Base-by-base conservation (phyloP, 2,797 vertebrate genomes). In the Amphiprion clarkii region DNA sequence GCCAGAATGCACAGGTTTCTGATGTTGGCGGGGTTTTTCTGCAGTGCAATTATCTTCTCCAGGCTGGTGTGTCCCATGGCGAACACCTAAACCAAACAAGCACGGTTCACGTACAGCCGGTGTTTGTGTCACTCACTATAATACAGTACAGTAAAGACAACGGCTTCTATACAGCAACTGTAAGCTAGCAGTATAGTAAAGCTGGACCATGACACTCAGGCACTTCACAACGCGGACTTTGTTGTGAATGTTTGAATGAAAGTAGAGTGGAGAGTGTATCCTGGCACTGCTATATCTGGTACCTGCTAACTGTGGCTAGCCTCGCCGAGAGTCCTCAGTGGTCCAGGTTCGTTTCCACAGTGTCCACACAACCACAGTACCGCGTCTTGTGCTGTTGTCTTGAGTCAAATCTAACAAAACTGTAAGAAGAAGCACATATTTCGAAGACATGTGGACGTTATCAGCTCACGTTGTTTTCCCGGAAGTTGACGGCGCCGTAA, bases 1-100 rank as follows among this genome's bases (percentile, higher is more conserved):
- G 98, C 98, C 74, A 99, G 79, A 4, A 99, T 96, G 51, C 98
- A 99, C 65, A 99, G 94, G 67, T 99, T 99, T 59, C 98, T 94
- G 87, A 98, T 97, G 81, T 95, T 96, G 0, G 94, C 91, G 0
- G 97, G 91, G 65, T 94, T 95, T 69, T 87, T 96, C 93, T 98
- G 98, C 1, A 99, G 95, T 0, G 88, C 85, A 29, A 87, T 87
- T 66, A 98, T 96, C 93, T 94, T 97, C 0, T 92, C 96, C 84
- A 97, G 84, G 55, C 89, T 95, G 0, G 84, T 83, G 72, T 91
- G 94, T 57, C 93, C 96, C 98, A 99, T 99, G 67, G 4, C 11
- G 5, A 58, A 23, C 27, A 6, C 53, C 59, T 70, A 5, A 6
- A 60, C 62, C 57, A 27, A 1, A 54, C 3, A 19, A 40, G 12